Evolutionary conservation across 2,797 vertebrate genomes (phyloP).

Genomic region (Anguilla megastoma): DNA sequence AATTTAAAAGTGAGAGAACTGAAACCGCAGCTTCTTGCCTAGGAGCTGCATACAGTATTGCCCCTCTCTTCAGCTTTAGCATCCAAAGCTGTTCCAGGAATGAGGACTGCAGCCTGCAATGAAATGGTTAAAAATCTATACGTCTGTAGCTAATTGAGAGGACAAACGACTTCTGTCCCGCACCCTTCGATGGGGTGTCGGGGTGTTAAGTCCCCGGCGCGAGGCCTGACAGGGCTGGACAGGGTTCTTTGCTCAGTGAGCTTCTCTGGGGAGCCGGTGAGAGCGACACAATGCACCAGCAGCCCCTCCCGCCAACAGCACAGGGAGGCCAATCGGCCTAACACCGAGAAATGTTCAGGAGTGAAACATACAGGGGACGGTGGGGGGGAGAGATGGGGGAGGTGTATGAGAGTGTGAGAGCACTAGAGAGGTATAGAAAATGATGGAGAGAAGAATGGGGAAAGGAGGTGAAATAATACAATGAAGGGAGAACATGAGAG

Average conservation of each 20-base stretch:
- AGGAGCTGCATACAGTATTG: not conserved
- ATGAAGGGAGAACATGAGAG: not conserved
- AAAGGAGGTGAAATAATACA: slow-evolving; percentile 10
- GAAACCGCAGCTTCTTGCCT: not conserved
- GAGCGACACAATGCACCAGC: not conserved
- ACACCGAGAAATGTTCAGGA: no score
- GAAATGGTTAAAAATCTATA: not conserved
- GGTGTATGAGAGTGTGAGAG: not conserved
- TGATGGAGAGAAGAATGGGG: slow-evolving; percentile 25
- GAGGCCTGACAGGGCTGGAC: not conserved
- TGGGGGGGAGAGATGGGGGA: not conserved
- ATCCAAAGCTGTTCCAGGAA: slow-evolving; percentile 1
- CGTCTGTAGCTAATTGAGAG: not conserved
- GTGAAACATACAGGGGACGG: no score
- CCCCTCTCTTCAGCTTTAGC: not conserved
- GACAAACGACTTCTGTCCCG: not conserved
- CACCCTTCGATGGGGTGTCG: not conserved
- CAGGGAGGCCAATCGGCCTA: no score
- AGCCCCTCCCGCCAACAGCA: not conserved
- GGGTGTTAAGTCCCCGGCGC: not conserved
- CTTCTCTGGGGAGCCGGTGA: not conserved
- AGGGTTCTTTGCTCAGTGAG: no score
- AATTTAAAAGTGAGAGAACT: not conserved
- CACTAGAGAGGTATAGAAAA: not conserved
- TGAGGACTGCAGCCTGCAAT: not conserved